phyloP scores from a whole-genome alignment of 1,140 invertebrate genomes.

The Drosophila equinoxialis region DNA sequence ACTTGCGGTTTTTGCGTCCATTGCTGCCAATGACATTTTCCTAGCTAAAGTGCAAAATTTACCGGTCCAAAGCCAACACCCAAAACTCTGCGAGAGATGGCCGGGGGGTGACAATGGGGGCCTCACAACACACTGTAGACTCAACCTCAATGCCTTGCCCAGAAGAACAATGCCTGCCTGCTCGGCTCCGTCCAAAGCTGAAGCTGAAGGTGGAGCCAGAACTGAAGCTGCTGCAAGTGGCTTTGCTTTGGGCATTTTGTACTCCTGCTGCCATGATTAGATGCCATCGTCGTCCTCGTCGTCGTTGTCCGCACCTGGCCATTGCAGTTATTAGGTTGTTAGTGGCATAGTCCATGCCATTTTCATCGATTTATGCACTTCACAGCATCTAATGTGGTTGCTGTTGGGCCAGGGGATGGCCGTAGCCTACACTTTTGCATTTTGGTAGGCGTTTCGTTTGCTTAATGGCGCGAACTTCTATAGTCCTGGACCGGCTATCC shows the following conservation, averaged over 20 bases:
- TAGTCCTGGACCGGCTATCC: slow-evolving; percentile 10
- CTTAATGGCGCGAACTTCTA: slow-evolving; percentile 62
- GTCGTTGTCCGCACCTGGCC: slow-evolving; percentile 49
- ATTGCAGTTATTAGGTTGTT: slow-evolving; percentile 79
- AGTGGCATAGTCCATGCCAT: slow-evolving; percentile 76
- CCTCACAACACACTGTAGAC: slow-evolving; percentile 27
- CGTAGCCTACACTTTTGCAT: slow-evolving; percentile 31
- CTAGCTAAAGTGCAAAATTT: slow-evolving; percentile 81
- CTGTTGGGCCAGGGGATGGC: slow-evolving; percentile 25
- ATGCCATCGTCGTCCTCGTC: slow-evolving; percentile 58
- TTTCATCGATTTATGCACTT: slow-evolving; percentile 79
- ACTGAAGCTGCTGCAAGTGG: slow-evolving; percentile 65
- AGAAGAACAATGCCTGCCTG: slow-evolving; percentile 65
- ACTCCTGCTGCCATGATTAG: slow-evolving; percentile 64
- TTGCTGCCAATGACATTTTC: slow-evolving; percentile 79
- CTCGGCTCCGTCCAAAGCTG: not conserved
- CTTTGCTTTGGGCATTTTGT: slow-evolving; percentile 68
- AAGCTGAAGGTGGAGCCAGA: slow-evolving; percentile 21
- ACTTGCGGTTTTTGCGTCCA: slow-evolving; percentile 81
- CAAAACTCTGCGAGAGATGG: not conserved
- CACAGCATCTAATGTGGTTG: slow-evolving; percentile 70
- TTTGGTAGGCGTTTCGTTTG: slow-evolving; percentile 48
- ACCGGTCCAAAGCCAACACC: slow-evolving; percentile 57
- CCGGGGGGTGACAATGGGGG: slow-evolving; percentile 32
- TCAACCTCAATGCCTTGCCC: slow-evolving; percentile 61